phyloP scores from a whole-genome alignment of 2,113 vertebrate genomes.

The Amphiprion ocellaris region DNA sequence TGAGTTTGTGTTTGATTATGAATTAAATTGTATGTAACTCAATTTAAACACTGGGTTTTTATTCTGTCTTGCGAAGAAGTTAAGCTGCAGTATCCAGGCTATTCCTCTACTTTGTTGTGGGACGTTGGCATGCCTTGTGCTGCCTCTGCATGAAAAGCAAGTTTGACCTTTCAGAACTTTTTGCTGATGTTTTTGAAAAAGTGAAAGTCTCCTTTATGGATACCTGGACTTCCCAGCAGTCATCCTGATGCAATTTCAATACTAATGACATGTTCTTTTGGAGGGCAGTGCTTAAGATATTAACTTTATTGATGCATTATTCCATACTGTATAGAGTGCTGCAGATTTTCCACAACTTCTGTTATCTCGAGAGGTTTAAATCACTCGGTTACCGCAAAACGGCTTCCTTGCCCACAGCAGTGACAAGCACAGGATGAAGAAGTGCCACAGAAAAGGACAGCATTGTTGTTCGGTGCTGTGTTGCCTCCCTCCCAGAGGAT shows the following conservation, averaged over 20 bases:
- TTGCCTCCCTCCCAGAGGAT: slow-evolving; percentile 34
- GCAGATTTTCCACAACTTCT: slow-evolving; percentile 20
- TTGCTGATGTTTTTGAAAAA: slow-evolving; percentile 7
- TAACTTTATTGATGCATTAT: not conserved
- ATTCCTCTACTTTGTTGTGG: not conserved
- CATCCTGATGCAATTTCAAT: slow-evolving; percentile 3
- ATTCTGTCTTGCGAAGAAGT: no score
- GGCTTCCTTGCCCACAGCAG: slow-evolving; percentile 35
- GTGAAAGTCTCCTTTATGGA: slow-evolving; percentile 3
- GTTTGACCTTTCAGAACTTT: slow-evolving; percentile 29
- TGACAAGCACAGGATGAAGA: slow-evolving; percentile 51
- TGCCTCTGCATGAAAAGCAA: not conserved
- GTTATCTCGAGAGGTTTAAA: slow-evolving; percentile 43
- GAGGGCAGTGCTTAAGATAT: not conserved
- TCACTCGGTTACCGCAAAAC: slow-evolving; percentile 23
- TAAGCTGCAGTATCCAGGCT: no score
- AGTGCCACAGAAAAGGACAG: slow-evolving; percentile 22
- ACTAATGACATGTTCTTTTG: slow-evolving; percentile 7
- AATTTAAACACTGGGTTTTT: no score
- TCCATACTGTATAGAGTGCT: not conserved
- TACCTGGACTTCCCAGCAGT: slow-evolving; percentile 6
- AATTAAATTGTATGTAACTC: no score
- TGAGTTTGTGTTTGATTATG: no score
- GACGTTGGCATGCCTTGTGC: not conserved
- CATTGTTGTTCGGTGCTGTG: slow-evolving; percentile 43